Evolutionary conservation across 2,888 invertebrate species (phyloP).

Genomic region (Alsophila aescularia): DNA sequence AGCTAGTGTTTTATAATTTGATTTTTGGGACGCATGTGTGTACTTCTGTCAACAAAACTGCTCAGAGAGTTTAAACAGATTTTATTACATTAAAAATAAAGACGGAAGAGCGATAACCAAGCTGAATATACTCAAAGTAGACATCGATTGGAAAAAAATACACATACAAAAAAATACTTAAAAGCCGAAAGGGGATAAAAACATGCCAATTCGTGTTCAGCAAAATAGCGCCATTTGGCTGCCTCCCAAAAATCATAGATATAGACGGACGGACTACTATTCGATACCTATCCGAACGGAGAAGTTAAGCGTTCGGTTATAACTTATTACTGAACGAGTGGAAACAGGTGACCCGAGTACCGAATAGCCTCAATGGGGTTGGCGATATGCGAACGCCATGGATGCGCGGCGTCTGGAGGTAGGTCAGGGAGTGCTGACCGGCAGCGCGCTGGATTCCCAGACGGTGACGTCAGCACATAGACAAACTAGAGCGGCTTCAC

Average conservation of each 20-base stretch:
- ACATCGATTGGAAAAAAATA: not conserved
- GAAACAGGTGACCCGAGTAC: conserved; percentile 19
- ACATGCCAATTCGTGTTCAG: not conserved
- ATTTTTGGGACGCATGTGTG: too few species aligned
- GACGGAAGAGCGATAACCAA: too few species aligned
- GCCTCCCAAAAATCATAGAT: conserved; percentile 31
- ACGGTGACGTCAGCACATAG: conserved; percentile 79
- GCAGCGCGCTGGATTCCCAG: conserved; percentile 78
- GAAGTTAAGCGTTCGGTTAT: conserved; percentile 18
- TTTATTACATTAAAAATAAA: too few species aligned
- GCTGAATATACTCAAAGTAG: not conserved
- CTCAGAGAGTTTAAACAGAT: too few species aligned
- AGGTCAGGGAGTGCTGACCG: conserved; percentile 75
- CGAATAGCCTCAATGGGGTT: conserved; percentile 27
- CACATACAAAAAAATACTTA: not conserved
- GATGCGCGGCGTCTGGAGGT: conserved; percentile 67
- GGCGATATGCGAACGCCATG: conserved; percentile 37
- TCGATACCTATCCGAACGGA: conserved; percentile 9
- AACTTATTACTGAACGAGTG: conserved; percentile 25
- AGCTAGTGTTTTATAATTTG: too few species aligned
- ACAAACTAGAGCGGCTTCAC: conserved; percentile 81
- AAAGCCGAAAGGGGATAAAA: not conserved
- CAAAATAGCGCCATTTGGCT: conserved; percentile 27
- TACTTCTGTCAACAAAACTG: too few species aligned
- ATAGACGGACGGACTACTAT: conserved; percentile 8